These are phyloP conservation scores for Drosophila stalkeri DNA, from an alignment of 2,888 invertebrate species.

Conservation along the genomic window DNA sequence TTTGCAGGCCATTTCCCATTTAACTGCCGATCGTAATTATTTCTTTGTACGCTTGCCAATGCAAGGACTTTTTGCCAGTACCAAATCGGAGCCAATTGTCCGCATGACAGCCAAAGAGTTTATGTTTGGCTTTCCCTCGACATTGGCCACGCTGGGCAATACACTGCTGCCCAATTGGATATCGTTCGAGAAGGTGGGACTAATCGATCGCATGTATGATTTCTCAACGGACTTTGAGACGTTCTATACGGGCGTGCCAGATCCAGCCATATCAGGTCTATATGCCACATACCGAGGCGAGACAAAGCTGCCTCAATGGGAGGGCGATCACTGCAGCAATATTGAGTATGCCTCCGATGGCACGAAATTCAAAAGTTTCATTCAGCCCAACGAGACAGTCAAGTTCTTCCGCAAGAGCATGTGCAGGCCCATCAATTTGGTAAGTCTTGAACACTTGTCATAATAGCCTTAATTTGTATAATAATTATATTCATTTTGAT, in stretches of 20 bases:
- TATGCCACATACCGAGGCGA: conserved; percentile 92
- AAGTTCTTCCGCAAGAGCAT: conserved; percentile 93
- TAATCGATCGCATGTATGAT: conserved; percentile 96
- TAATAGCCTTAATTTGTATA: background rate
- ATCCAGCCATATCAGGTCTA: conserved; percentile 88
- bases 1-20: conserved; percentile 92
- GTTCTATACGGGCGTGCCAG: conserved; percentile 89
- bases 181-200: conserved; percentile 93
- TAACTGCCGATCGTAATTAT: conserved; percentile 88
- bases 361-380: conserved; percentile 91
- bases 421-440: conserved; percentile 92
- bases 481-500: background rate
- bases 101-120: conserved; percentile 94
- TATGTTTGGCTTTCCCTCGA: conserved; percentile 95
- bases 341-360: conserved; percentile 93
- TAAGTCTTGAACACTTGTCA: conserved; percentile 84
- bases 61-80: conserved; percentile 89
- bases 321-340: conserved; percentile 90
- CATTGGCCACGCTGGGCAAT: conserved; percentile 93
- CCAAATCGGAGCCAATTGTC: conserved; percentile 90
- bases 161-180: conserved; percentile 94
- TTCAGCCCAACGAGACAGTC: conserved; percentile 89
- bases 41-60: conserved; percentile 89
- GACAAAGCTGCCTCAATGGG: conserved; percentile 91
- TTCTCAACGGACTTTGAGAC: conserved; percentile 92